Base-by-base conservation (phyloP, 2,797 vertebrate genomes). In the Pterois miles region DNA sequence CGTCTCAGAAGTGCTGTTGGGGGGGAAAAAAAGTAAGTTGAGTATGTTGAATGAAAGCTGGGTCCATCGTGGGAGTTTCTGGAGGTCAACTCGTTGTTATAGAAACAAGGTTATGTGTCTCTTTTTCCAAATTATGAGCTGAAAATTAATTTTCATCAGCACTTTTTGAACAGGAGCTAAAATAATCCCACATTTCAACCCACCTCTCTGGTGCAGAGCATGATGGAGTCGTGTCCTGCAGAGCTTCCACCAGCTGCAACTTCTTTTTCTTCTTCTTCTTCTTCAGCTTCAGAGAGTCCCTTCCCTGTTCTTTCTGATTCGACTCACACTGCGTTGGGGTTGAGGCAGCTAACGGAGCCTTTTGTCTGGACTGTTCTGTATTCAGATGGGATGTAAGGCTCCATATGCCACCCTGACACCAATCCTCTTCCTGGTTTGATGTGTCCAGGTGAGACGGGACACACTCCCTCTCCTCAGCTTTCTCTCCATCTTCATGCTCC, bases 351-450 rank as follows among this genome's bases (percentile, higher is more conserved):
- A 38, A 18, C 40, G 14, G 67, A 62, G 52, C 33, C 34, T 65
- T 85, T 25, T 72, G 72, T 23, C 82, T 72, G 1, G 75, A 53
- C 70, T 72, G 69, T 27, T 83, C 76, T 40, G 72, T 33, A 8
- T 76, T 66, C 27, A 66, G 60, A 18, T 71, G 54, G 13, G 86
- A 25, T 0, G 77, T 66, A 2, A 95, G 80, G 62, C 87, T 94
- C 95, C 95, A 95, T n/a, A 89, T 83, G 54, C 94, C 94, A 1
- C 90, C 89, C n/a, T 93, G 92, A 88, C 93, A 92, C 96, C 96
- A 95, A 38, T 95, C 94, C 81, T 95, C 95, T 11, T 96, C 95
- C 63, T 91, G 92, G 64, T 60, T 78, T 0, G 78, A 31, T 2
- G 73, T 33, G 29, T 94, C 90, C 34, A 93, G 76, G 74, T 93